phyloP scores from a whole-genome alignment of 2,797 vertebrate species.

The Poeciliopsis infans region DNA sequence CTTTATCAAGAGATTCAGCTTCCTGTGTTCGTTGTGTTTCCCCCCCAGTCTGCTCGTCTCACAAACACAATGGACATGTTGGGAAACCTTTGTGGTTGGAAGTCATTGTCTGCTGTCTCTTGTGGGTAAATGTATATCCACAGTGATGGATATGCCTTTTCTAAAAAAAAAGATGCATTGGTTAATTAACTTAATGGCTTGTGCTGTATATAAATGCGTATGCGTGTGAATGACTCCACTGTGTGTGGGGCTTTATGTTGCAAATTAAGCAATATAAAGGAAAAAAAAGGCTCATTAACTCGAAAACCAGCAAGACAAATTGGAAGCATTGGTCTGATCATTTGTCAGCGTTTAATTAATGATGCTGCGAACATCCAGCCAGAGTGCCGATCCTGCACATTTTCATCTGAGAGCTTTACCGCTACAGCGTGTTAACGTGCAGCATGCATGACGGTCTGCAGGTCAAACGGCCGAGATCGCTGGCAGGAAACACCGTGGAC shows the following conservation, averaged over 20 bases:
- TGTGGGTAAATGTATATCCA: slow-evolving; percentile 43
- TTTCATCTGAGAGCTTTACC: slow-evolving; percentile 5
- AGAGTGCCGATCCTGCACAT: slow-evolving; percentile 13
- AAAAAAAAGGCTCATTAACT: slow-evolving; percentile 54
- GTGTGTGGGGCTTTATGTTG: slow-evolving; percentile 1
- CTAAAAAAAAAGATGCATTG: slow-evolving; percentile 54
- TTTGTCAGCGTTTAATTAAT: slow-evolving; percentile 52
- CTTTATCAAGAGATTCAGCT: slow-evolving; percentile 28
- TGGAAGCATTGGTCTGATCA: slow-evolving; percentile 48
- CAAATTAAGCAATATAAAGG: slow-evolving; percentile 48
- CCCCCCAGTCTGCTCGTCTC: slow-evolving; percentile 7
- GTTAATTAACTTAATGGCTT: slow-evolving; percentile 63
- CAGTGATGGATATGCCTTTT: slow-evolving; percentile 37
- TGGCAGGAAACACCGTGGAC: background rate
- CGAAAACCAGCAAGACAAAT: slow-evolving; percentile 62
- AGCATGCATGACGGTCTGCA: background rate
- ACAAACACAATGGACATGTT: slow-evolving; percentile 53
- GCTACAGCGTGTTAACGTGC: background rate
- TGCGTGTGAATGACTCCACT: slow-evolving; percentile 10
- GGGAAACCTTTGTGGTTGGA: slow-evolving; percentile 45
- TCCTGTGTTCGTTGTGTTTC: slow-evolving; percentile 8
- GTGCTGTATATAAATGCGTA: background rate
- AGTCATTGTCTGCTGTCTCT: slow-evolving; percentile 40
- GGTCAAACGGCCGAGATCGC: background rate
- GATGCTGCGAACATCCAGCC: slow-evolving; percentile 22